Evolutionary conservation across 1,140 invertebrate genomes (phyloP).

Genomic region (Drosophila saltans): DNA sequence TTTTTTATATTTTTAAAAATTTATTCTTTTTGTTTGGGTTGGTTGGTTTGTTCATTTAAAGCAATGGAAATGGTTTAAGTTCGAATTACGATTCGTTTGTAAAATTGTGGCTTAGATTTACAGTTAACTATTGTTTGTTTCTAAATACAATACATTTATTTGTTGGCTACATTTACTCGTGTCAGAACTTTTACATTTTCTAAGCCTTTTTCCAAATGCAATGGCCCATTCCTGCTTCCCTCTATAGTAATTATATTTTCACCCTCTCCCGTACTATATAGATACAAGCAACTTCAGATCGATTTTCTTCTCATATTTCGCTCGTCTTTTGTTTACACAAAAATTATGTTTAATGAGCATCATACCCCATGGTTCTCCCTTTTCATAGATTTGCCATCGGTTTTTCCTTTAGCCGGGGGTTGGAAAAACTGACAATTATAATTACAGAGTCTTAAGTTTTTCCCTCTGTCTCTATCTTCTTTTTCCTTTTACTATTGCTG

Average conservation of each 20-base stretch:
- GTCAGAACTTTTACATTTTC: not conserved
- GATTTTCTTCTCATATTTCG: constrained; percentile 76
- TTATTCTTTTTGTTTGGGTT: not conserved
- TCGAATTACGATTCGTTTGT: too few species aligned
- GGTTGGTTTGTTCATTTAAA: not conserved
- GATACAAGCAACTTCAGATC: constrained; percentile 44
- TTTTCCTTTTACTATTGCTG: not conserved
- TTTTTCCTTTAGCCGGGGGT: constrained; percentile 44
- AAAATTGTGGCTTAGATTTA: too few species aligned
- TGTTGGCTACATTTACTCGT: not conserved
- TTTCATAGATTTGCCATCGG: not conserved
- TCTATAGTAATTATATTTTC: constrained; percentile 36
- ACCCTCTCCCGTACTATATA: constrained; percentile 19
- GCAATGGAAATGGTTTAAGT: too few species aligned
- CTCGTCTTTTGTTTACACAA: constrained; percentile 76
- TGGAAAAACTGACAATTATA: constrained; percentile 79
- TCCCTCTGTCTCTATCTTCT: constrained; percentile 33
- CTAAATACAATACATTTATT: not conserved
- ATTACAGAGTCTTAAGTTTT: constrained; percentile 81
- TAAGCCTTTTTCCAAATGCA: constrained; percentile 12
- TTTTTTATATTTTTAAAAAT: not conserved
- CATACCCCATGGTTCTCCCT: constrained; percentile 30
- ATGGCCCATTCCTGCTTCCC: constrained; percentile 27
- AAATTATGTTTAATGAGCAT: constrained; percentile 80
- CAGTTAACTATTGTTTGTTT: too few species aligned